phyloP scores from a whole-genome alignment of 2,888 invertebrate genomes.

The Trachelus troglodyta region DNA sequence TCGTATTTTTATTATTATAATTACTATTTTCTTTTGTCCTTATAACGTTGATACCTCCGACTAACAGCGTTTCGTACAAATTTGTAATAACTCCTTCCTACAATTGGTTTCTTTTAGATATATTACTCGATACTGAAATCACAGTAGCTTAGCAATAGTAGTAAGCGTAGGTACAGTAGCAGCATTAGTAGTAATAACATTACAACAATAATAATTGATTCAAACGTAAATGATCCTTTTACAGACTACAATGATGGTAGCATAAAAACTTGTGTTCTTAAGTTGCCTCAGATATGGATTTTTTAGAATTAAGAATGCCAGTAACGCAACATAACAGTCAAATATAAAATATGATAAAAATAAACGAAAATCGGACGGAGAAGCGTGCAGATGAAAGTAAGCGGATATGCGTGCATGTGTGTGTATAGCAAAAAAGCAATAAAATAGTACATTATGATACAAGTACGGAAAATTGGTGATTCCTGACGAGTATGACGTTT shows the following conservation, averaged over 20 bases:
- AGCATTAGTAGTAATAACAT: not conserved
- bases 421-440: not conserved
- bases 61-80: constrained; percentile 15
- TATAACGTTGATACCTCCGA: not conserved
- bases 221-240: constrained; percentile 4
- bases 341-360: not conserved
- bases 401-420: not conserved
- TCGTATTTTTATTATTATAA: not conserved
- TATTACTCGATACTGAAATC: constrained; percentile 12
- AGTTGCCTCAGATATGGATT: not conserved
- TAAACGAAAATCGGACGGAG: not conserved
- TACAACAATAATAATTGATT: constrained; percentile 11
- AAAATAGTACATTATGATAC: not conserved
- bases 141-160: not conserved
- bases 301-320: not conserved
- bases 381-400: not conserved
- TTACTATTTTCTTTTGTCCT: not conserved
- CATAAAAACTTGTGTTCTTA: not conserved
- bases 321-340: not conserved
- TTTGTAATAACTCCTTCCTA: not conserved
- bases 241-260: not conserved
- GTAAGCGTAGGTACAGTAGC: too few species aligned
- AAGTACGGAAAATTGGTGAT: too few species aligned
- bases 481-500: too few species aligned
- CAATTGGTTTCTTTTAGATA: not conserved